These are phyloP conservation scores for Panurus biarmicus DNA, from an alignment of 2,113 vertebrate genomes.

Conservation along the genomic window DNA sequence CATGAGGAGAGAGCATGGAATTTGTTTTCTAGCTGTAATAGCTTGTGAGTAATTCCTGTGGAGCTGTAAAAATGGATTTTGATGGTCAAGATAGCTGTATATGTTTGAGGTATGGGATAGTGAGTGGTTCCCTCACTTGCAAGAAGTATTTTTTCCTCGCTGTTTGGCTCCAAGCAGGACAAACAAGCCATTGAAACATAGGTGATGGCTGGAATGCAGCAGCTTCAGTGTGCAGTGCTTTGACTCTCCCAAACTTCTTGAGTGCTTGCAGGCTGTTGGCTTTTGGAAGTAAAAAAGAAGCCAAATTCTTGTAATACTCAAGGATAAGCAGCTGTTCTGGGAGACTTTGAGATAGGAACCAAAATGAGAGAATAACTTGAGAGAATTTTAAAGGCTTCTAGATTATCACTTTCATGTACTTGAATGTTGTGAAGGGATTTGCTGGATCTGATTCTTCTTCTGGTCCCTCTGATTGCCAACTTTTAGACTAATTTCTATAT, in stretches of 20 bases:
- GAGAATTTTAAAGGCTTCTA: neutral
- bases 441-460: neutral
- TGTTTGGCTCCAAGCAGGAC: neutral
- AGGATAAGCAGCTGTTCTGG: neutral
- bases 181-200: neutral
- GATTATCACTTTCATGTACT: neutral
- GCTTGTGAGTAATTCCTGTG: neutral
- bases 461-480: neutral
- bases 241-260: neutral
- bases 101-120: neutral
- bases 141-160: neutral
- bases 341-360: neutral
- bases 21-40: neutral
- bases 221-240: neutral
- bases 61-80: neutral
- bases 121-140: neutral
- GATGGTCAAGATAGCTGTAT: neutral
- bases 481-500: neutral
- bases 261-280: neutral
- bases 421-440: neutral
- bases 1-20: accelerated
- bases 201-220: neutral
- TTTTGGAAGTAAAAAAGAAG: neutral
- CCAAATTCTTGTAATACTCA: neutral
- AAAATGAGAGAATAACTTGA: neutral